These are phyloP conservation scores for Athripsodes cinereus DNA, from an alignment of 2,888 invertebrate genomes.

Conservation along the genomic window DNA sequence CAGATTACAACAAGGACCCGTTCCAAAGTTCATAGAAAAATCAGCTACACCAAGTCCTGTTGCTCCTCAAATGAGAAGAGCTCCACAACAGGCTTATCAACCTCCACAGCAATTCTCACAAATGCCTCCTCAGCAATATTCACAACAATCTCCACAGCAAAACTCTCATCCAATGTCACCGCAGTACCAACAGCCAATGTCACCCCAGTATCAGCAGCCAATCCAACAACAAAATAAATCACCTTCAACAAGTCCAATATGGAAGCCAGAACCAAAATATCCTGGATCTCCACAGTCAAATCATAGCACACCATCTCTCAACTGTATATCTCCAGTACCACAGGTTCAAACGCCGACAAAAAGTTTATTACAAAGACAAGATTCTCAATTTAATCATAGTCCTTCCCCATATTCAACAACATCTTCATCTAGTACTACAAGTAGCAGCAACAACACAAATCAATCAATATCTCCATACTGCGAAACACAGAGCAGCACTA, in stretches of 20 bases:
- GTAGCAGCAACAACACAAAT: constrained; percentile 29
- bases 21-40: constrained; percentile 46
- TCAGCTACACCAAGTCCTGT: constrained; percentile 41
- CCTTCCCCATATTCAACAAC: constrained; percentile 39
- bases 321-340: constrained; percentile 8
- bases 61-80: constrained; percentile 41
- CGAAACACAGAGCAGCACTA: constrained; percentile 16
- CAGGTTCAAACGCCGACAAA: constrained; percentile 29
- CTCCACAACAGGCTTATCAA: constrained; percentile 40
- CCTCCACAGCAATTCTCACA: constrained; percentile 34
- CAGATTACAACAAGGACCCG: constrained; percentile 44
- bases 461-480: constrained; percentile 17
- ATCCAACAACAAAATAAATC: constrained; percentile 33
- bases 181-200: constrained; percentile 34
- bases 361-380: constrained; percentile 44
- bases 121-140: constrained; percentile 36
- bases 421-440: constrained; percentile 35
- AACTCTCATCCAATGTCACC: constrained; percentile 36
- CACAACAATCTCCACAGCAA: constrained; percentile 30
- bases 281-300: constrained; percentile 29
- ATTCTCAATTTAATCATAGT: constrained; percentile 49
- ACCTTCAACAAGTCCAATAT: constrained; percentile 38
- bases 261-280: constrained; percentile 47
- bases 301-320: constrained; percentile 5
- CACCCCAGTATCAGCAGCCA: constrained; percentile 39